These are phyloP conservation scores for Ceratoteleas bidentatus DNA, from an alignment of 1,140 invertebrate species.

Conservation along the genomic window DNA sequence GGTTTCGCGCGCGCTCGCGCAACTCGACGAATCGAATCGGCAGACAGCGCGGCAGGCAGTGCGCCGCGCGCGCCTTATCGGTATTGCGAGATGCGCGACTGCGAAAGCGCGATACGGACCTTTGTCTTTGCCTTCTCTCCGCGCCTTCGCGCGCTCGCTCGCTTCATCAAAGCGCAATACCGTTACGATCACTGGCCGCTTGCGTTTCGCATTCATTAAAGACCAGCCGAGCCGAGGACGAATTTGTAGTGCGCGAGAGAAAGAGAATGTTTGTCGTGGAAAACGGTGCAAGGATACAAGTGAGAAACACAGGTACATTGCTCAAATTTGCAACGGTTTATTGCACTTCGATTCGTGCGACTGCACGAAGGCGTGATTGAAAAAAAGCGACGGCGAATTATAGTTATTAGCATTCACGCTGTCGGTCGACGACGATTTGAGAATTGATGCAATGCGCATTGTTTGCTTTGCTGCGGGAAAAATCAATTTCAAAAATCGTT, in stretches of 20 bases:
- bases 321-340: slow-evolving; percentile 52
- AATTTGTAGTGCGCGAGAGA: slow-evolving; percentile 46
- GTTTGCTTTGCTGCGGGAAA: background rate
- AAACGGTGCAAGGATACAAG: slow-evolving; percentile 49
- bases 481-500: background rate
- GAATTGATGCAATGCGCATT: background rate
- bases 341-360: slow-evolving; percentile 33
- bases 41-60: slow-evolving; percentile 65
- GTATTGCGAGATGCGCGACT: slow-evolving; percentile 58
- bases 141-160: slow-evolving; percentile 4
- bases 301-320: slow-evolving; percentile 41
- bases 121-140: slow-evolving; percentile 39
- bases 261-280: slow-evolving; percentile 59
- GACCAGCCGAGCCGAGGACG: slow-evolving; percentile 37
- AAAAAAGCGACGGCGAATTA: slow-evolving; percentile 11
- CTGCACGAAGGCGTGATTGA: slow-evolving; percentile 16
- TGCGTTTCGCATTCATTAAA: slow-evolving; percentile 46
- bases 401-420: slow-evolving; percentile 14
- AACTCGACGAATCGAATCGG: slow-evolving; percentile 43
- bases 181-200: slow-evolving; percentile 39
- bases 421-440: background rate
- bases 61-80: slow-evolving; percentile 63
- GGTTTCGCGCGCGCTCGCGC: slow-evolving; percentile 38
- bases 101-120: slow-evolving; percentile 48
- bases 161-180: slow-evolving; percentile 47